A percentile compares a stretch with the other conserved stretches of the same genome.
These are phyloP conservation scores for Aromia moschata DNA, from an alignment of 2,888 invertebrate genomes.

Conservation along the genomic window DNA sequence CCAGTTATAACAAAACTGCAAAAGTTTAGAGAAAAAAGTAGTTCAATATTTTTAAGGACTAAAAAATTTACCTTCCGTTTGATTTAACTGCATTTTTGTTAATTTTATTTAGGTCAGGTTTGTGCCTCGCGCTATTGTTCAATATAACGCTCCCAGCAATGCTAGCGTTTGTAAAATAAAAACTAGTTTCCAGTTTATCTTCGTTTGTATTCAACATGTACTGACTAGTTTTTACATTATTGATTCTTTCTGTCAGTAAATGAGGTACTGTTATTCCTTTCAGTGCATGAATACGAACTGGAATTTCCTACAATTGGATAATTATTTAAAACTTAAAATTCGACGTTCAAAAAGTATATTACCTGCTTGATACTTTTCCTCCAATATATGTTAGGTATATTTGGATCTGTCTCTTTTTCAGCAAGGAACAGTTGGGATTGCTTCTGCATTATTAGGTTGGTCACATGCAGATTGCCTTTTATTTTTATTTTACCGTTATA, in stretches of 20 bases:
- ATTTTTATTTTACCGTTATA: slow-evolving; percentile 57
- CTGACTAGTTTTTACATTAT: slow-evolving; percentile 47
- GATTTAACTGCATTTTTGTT: slow-evolving; percentile 50
- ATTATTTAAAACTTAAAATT: slow-evolving; percentile 12
- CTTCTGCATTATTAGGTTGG: slow-evolving; percentile 46
- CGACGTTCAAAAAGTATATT: slow-evolving; percentile 9
- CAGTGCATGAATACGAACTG: slow-evolving; percentile 48
- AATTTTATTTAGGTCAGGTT: slow-evolving; percentile 52
- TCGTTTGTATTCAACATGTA: slow-evolving; percentile 52
- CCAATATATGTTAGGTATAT: slow-evolving; percentile 53
- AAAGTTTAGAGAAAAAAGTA: too few species aligned
- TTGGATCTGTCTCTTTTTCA: slow-evolving; percentile 45
- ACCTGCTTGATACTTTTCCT: slow-evolving; percentile 56
- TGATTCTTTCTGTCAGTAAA: slow-evolving; percentile 50
- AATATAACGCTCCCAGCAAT: slow-evolving; percentile 53
- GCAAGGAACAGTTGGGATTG: slow-evolving; percentile 46
- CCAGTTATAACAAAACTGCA: slow-evolving; percentile 19
- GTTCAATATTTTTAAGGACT: too few species aligned
- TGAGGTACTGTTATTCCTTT: slow-evolving; percentile 53
- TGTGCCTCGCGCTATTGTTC: slow-evolving; percentile 44
- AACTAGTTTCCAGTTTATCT: slow-evolving; percentile 44
- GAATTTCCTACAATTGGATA: slow-evolving; percentile 48
- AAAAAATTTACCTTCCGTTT: slow-evolving; percentile 51
- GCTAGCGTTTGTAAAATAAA: slow-evolving; percentile 54
- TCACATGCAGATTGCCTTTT: slow-evolving; percentile 53